phyloP scores from a whole-genome alignment of 2,797 vertebrate genomes.

The Gadopsis bispinosus region DNA sequence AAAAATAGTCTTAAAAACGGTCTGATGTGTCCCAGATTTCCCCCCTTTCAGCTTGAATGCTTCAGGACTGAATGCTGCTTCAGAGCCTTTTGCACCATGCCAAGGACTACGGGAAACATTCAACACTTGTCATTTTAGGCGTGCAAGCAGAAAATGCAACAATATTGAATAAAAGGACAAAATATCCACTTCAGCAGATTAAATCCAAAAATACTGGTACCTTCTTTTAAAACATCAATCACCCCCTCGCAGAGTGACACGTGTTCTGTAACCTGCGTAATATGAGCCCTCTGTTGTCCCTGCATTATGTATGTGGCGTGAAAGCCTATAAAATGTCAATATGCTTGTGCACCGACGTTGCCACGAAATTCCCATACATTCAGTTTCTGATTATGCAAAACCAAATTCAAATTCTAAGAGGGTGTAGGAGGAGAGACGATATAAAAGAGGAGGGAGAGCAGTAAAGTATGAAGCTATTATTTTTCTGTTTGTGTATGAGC shows the following conservation, averaged over 20 bases:
- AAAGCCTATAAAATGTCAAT: constrained; percentile 75
- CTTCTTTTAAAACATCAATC: constrained; percentile 51
- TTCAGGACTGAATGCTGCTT: constrained; percentile 41
- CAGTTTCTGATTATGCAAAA: constrained; percentile 70
- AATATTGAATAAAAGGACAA: constrained; percentile 38
- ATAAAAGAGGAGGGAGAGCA: constrained; percentile 53
- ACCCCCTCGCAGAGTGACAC: constrained; percentile 19
- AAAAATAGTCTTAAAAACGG: constrained; percentile 31
- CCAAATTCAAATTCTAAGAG: constrained; percentile 68
- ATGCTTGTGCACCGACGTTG: constrained; percentile 45
- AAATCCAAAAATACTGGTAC: constrained; percentile 60
- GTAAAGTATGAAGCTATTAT: constrained; percentile 65
- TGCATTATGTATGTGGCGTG: constrained; percentile 61
- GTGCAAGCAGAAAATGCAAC: constrained; percentile 42
- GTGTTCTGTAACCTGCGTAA: constrained; percentile 50
- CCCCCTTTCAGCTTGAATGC: constrained; percentile 6
- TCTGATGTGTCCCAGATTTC: constrained; percentile 51
- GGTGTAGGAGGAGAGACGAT: constrained; percentile 62
- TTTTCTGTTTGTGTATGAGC: constrained; percentile 62
- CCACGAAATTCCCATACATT: constrained; percentile 65
- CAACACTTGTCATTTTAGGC: constrained; percentile 21
- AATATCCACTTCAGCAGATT: constrained; percentile 61
- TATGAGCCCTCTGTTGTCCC: constrained; percentile 43
- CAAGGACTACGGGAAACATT: constrained; percentile 46
- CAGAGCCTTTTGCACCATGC: constrained; percentile 45